Conservation (phyloP, 2,797 vertebrate species). For the Anolis apletophallus region DNA sequence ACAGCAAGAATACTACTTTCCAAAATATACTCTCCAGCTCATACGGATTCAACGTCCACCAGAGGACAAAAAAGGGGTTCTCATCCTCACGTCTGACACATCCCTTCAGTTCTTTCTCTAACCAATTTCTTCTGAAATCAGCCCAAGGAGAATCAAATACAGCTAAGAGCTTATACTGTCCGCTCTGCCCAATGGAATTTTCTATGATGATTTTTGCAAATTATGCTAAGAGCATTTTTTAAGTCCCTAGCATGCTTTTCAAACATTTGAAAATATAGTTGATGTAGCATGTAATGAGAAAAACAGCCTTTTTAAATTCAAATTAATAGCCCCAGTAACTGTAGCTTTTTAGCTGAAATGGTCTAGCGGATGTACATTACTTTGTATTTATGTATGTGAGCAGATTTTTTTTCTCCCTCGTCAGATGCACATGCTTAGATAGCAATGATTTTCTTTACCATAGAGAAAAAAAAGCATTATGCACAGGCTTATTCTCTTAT, state of each 20-base stretch:
- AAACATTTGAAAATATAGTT: slow-evolving; percentile 33
- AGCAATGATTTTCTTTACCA: neutral
- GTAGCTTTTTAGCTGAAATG: slow-evolving; percentile 10
- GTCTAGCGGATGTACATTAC: slow-evolving; percentile 2
- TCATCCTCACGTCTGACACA: no score
- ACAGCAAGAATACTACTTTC: neutral
- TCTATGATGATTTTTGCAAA: slow-evolving; percentile 3
- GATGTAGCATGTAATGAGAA: slow-evolving; percentile 32
- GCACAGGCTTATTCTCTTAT: neutral
- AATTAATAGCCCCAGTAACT: slow-evolving; percentile 21
- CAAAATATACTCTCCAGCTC: neutral
- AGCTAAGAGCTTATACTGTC: neutral
- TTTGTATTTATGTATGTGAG: slow-evolving; percentile 4
- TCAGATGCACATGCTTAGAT: neutral
- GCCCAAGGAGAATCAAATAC: neutral
- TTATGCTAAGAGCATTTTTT: neutral
- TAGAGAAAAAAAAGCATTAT: no score
- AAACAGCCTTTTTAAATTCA: slow-evolving; percentile 33
- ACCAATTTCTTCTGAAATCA: neutral
- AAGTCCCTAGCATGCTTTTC: slow-evolving; percentile 4
- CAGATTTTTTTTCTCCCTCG: no score
- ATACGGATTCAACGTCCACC: neutral
- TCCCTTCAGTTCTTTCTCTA: neutral
- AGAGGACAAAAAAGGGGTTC: neutral
- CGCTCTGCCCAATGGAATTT: neutral